Percentiles rank a stretch among this genome's conserved stretches.
These are phyloP conservation scores for Polypterus senegalus DNA, from an alignment of 2,113 vertebrate species.

Conservation along the genomic window DNA sequence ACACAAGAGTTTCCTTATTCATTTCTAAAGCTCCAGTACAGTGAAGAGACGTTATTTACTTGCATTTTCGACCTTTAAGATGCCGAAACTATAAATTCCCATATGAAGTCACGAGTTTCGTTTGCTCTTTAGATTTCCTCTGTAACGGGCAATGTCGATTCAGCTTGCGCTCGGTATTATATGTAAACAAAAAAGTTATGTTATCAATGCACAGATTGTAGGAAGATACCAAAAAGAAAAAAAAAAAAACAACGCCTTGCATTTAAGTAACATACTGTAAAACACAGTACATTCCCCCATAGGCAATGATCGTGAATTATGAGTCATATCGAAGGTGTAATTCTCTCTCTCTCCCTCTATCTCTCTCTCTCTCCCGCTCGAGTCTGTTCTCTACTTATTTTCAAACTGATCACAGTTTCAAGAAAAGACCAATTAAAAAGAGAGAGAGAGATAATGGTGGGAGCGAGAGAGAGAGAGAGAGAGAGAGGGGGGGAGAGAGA, in stretches of 20 bases:
- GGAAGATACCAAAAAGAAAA: neutral
- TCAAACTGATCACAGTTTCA: conserved; percentile 29
- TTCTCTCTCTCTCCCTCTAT: conserved; percentile 42
- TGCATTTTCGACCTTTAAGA: neutral
- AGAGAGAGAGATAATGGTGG: conserved; percentile 20
- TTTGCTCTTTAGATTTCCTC: neutral
- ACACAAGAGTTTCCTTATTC: too few relatives aligned
- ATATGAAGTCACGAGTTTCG: neutral
- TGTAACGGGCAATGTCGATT: neutral
- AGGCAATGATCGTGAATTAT: conserved; percentile 52
- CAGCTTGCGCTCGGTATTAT: neutral
- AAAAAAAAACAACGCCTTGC: conserved; percentile 25
- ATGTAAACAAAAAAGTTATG: neutral
- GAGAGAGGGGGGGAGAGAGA: conserved; percentile 18
- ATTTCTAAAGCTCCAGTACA: neutral
- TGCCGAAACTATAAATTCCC: neutral
- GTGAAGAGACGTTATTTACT: neutral
- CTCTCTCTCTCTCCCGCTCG: conserved; percentile 15
- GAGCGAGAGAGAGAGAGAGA: conserved; percentile 30
- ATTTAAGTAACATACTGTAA: conserved; percentile 43
- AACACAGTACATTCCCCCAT: conserved; percentile 50
- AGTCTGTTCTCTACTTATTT: conserved; percentile 13
- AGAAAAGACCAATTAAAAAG: conserved; percentile 31
- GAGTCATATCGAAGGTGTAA: conserved; percentile 64
- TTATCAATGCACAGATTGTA: conserved; percentile 7